Evolutionary conservation across 2,888 invertebrate species (phyloP).

Genomic region (Caenorhabditis afra): DNA sequence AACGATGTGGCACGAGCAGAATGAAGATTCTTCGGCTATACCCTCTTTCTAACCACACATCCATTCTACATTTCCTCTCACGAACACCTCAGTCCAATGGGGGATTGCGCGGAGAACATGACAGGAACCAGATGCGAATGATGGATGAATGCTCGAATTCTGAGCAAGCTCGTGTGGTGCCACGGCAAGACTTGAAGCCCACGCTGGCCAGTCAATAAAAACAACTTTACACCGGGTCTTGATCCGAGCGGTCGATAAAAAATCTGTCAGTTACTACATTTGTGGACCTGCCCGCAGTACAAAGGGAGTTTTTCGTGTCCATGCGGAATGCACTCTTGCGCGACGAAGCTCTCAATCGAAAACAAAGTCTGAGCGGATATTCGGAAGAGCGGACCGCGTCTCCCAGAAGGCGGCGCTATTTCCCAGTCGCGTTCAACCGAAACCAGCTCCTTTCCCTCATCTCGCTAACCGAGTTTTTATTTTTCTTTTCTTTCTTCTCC

Average conservation of each 20-base stretch:
- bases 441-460: slow-evolving; percentile 30
- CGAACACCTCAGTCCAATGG: too few species aligned
- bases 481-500: slow-evolving; percentile 29
- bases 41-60: not conserved
- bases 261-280: too few species aligned
- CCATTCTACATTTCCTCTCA: too few species aligned
- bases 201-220: too few species aligned
- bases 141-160: not conserved
- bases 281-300: not conserved
- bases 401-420: slow-evolving; percentile 17
- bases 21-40: too few species aligned
- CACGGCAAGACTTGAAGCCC: too few species aligned
- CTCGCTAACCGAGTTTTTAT: slow-evolving; percentile 53
- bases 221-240: too few species aligned
- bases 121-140: not conserved
- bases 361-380: slow-evolving; percentile 23
- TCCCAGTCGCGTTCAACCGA: slow-evolving; percentile 31
- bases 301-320: too few species aligned
- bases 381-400: slow-evolving; percentile 23
- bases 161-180: not conserved
- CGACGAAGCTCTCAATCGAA: slow-evolving; percentile 27
- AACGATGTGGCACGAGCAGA: not conserved
- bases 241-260: too few species aligned
- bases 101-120: not conserved
- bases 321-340: slow-evolving; percentile 1